Conservation (phyloP, 2,888 invertebrate genomes). For the Zygaena filipendulae region DNA sequence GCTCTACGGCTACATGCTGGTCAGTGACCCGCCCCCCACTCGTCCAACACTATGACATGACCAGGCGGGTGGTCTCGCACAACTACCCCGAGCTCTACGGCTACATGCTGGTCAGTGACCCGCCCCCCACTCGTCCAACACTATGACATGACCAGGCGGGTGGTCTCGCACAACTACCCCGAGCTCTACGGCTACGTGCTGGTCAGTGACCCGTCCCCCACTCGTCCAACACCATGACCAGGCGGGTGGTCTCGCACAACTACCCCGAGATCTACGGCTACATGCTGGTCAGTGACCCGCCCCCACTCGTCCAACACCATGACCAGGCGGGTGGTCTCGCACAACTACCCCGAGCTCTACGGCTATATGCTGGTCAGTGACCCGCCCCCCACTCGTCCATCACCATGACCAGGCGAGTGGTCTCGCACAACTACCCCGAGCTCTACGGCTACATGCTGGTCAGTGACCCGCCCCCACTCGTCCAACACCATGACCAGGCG, state of each 20-base stretch:
- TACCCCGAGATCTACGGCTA: constrained; percentile 68
- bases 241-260: constrained; percentile 81
- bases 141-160: constrained; percentile 79
- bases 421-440: constrained; percentile 75
- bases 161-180: constrained; percentile 80
- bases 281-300: constrained; percentile 56
- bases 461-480: too few species aligned
- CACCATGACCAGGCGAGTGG: constrained; percentile 80
- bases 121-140: too few species aligned
- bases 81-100: constrained; percentile 67
- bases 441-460: constrained; percentile 68
- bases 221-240: constrained; percentile 78
- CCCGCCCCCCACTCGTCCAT: too few species aligned
- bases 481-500: constrained; percentile 79
- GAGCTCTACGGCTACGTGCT: constrained; percentile 65
- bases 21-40: too few species aligned
- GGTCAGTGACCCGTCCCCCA: too few species aligned
- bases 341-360: constrained; percentile 66
- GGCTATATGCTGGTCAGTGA: constrained; percentile 63
- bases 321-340: constrained; percentile 85
- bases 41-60: too few species aligned
- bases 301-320: constrained; percentile 77
- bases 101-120: constrained; percentile 58
- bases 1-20: constrained; percentile 67
- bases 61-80: constrained; percentile 84